Conservation (phyloP, 2,113 vertebrate species). For the Mohoua ochrocephala region DNA sequence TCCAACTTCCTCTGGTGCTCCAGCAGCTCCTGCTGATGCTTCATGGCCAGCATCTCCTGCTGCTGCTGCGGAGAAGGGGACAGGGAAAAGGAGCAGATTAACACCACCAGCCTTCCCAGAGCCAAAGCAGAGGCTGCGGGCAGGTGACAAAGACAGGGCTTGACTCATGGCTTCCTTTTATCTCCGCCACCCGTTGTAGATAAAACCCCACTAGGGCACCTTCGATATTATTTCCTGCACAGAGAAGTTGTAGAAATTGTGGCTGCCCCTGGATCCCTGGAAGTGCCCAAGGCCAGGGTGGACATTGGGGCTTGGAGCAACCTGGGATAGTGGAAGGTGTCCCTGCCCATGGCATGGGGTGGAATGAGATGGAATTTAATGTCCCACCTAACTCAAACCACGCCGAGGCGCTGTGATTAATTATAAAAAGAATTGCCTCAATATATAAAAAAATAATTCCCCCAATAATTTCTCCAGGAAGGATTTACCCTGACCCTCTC, state of each 20-base stretch:
- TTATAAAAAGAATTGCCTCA: background rate
- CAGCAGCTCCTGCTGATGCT: constrained; percentile 95
- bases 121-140: background rate
- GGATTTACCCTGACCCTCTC: too few relatives aligned
- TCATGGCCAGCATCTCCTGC: constrained; percentile 93
- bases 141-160: background rate
- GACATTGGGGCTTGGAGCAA: background rate
- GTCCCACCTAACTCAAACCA: background rate
- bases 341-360: too few relatives aligned
- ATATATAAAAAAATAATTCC: background rate
- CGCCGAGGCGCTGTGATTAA: background rate
- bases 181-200: background rate
- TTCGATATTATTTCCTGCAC: background rate
- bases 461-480: background rate
- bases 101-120: background rate
- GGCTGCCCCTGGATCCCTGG: background rate
- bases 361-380: background rate
- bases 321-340: background rate
- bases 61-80: constrained; percentile 80
- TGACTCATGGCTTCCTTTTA: background rate
- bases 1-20: constrained; percentile 97
- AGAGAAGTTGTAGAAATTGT: background rate
- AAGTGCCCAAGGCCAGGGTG: background rate
- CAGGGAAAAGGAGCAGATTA: background rate
- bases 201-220: background rate